Percentiles rank a stretch among this genome's conserved stretches.
Conservation (phyloP, 2,888 invertebrate species). For the Pyrocoelia pectoralis region DNA sequence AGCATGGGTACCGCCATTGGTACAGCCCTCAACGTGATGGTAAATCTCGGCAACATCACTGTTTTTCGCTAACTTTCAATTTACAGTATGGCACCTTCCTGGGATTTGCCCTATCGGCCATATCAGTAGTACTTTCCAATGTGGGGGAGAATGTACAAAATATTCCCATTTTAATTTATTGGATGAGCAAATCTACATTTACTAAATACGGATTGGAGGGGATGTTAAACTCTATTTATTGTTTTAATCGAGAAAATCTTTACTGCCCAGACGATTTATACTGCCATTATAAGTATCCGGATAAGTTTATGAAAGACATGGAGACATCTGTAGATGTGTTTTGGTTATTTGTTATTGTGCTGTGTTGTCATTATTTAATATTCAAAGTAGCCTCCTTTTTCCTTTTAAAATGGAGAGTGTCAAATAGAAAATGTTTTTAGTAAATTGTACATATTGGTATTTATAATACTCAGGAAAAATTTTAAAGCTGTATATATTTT, state of each 20-base stretch:
- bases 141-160: conserved; percentile 91
- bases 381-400: conserved; percentile 20
- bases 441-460: neutral
- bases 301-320: conserved; percentile 83
- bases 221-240: conserved; percentile 85
- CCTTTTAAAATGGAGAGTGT: conserved; percentile 17
- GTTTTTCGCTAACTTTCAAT: conserved; percentile 21
- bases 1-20: conserved; percentile 93
- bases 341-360: conserved; percentile 19
- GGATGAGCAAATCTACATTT: conserved; percentile 93
- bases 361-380: conserved; percentile 14
- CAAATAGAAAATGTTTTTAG: neutral
- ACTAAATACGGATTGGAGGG: conserved; percentile 79
- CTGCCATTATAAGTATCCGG: conserved; percentile 81
- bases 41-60: conserved; percentile 60
- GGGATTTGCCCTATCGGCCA: conserved; percentile 90
- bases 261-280: conserved; percentile 73
- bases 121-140: conserved; percentile 96
- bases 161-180: conserved; percentile 84
- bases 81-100: conserved; percentile 92
- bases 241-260: conserved; percentile 76
- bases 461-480: conserved; percentile 1
- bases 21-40: conserved; percentile 84
- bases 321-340: conserved; percentile 68
- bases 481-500: neutral